Base-by-base conservation (phyloP, 1,140 invertebrate genomes). In the Drosophila pectinifera region DNA sequence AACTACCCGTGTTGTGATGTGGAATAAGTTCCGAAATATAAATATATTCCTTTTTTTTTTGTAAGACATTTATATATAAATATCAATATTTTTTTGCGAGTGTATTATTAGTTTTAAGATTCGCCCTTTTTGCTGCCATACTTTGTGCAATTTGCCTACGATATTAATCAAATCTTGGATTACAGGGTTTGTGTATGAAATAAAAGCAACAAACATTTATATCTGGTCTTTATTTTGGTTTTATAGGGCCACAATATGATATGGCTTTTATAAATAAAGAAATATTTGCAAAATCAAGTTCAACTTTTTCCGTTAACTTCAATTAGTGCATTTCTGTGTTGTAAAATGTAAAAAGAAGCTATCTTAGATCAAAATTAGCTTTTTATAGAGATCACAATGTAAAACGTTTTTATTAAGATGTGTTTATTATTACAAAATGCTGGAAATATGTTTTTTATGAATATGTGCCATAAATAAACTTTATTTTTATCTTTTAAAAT, bases 1-100 rank as follows among this genome's bases (percentile, higher is more conserved):
- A 73, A 72, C 64, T 73, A 59, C 45, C 54, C 39, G 64, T 64
- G 70, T 73, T 88, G 82, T 91, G 88, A 90, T 90, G 80, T 73
- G 80, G 64, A 89, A 78, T 83, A 81, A 81, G 80, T 90, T 78
- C 80, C 78, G 59, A 41, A 73, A 77, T 39, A 42, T n/a, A 42
- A 26, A 24, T 45, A n/a, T 45, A 39, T 49, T 61, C 31, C 45
- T 68, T 69, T 83, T 83, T 74, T 72, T 45, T 36, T 36, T 31
- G 0, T 22, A 22, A 46, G n/a, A 36, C 7, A 31, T 11, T 38
- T 49, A 39, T 48, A 42, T 55, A 43, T 48, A 43, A 42, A 54
- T n/a, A n/a, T n/a, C n/a, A n/a, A n/a, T n/a, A n/a, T 57, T 55
- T 57, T 57, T 54, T 34, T 41, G 13, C 14, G 24, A 26, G 8